Base-by-base conservation (phyloP, 1,140 invertebrate genomes). In the Drosophila virilis region DNA sequence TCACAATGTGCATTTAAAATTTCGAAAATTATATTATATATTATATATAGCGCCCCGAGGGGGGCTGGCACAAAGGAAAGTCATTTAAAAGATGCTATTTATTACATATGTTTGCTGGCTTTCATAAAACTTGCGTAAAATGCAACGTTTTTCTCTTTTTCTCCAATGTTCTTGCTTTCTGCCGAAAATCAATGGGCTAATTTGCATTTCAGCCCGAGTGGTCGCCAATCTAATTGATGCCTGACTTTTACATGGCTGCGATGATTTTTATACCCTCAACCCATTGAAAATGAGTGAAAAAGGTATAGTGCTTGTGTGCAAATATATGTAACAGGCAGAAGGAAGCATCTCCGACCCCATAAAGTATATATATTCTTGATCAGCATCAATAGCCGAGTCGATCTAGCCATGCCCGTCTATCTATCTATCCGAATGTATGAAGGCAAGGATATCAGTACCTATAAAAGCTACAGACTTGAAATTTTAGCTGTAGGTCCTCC, bases 171-270 rank as follows among this genome's bases (percentile, higher is more conserved):
- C 13, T n/a, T 38, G 9, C 22, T n/a, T 33, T 48, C 10, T 10
- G 10, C 9, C 22, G 10, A 4, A 35, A 22, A 61, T 50, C 59
- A 61, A 13, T 48, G 35, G 59, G 45, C 43, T 13, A 61, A 51
- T 51, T 62, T 62, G 17, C 60, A 62, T 62, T 51, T 17, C 35
- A 12, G 35, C 35, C 22, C 22, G 17, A 46, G 64, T 15, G 54
- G 45, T 35, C 33, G 12, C 43, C 15, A 22, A 37, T 48, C 58
- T 59, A 52, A 68, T 68, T 59, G 66, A 65, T 50, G 40, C 8
- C 40, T 10, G 42, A 37, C 37, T 57, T 38, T 52, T 52, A 42
- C 9, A 28, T 10, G 50, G n/a, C 51, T 46, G 15, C 8, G 46
- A 1, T 2, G 22, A 48, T 48, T 48, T 48, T 1, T 17, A 17